Evolutionary conservation across 2,888 invertebrate genomes (phyloP), one percentile per base, ranked within the genome.

Genomic region (Hypsopygia costalis): DNA sequence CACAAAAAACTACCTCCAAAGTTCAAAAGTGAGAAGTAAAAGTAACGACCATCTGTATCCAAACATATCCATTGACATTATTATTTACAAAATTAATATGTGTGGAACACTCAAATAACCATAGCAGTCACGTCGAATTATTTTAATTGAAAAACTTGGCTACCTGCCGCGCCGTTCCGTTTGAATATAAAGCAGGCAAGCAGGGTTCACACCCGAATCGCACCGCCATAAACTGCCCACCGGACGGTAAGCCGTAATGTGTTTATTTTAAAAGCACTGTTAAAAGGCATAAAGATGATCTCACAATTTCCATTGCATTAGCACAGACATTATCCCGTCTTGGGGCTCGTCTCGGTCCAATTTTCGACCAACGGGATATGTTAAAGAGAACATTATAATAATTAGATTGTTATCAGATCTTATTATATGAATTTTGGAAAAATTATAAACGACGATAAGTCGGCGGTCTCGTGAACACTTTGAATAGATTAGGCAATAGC

Each of bases 321-420:
- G 76, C 79, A 62, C 62, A 69, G 68, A 76, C 76, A 80, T 82
- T 81, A 83, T 76, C 76, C 71, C 69, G 62, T 72, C 80, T 71
- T 69, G 64, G 65, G 65, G 63, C 62, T 58, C 68, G 63, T 60
- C 64, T 62, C 74, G 72, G 68, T 75, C 81, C 74, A 81, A 86
- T 83, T 83, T 82, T 63, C 63, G 60, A 56, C 69, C 71, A 78
- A 82, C 80, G 80, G 81, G 77, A 81, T 85, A 87, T 86, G 81
- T 82, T 87, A 86, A 87, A 81, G 71, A 86, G 86, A 79, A 82
- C 81, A 86, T 87, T 87, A 87, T 83, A 82, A 87, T 85, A 86
- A 86, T 87, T 82, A 83, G 83, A 86, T 85, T 80, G 83, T 85
- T 86, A 86, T 86, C 85, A 81, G 82, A 83, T 77, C 69, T 85